phyloP scores from a whole-genome alignment of 2,797 vertebrate species.

The Rhodeus uyekii region DNA sequence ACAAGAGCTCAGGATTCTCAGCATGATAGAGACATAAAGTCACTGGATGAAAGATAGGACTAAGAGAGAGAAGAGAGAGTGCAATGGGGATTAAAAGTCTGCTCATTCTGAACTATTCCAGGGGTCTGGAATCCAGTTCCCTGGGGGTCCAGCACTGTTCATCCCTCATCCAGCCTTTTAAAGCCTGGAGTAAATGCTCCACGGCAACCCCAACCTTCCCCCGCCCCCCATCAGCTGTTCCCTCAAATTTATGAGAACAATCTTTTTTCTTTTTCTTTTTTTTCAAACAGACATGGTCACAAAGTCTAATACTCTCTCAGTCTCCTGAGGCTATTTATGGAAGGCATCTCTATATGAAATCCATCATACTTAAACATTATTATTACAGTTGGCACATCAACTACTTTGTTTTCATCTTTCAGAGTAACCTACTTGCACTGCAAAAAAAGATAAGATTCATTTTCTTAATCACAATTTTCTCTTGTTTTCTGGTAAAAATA shows the following conservation, averaged over 20 bases:
- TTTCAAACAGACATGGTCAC: constrained; percentile 42
- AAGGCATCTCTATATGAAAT: constrained; percentile 62
- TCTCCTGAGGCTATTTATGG: constrained; percentile 66
- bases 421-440: background rate
- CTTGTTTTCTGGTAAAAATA: background rate
- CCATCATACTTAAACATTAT: constrained; percentile 26
- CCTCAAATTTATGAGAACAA: constrained; percentile 73
- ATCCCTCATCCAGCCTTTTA: constrained; percentile 68
- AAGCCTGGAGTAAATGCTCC: constrained; percentile 63
- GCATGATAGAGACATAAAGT: constrained; percentile 37
- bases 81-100: constrained; percentile 74
- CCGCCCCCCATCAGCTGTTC: constrained; percentile 71
- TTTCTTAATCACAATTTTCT: background rate
- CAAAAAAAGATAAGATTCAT: background rate
- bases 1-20: constrained; percentile 51
- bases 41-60: constrained; percentile 49
- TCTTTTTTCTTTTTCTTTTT: constrained; percentile 67
- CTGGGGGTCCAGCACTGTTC: constrained; percentile 64
- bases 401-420: background rate
- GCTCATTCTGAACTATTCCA: constrained; percentile 84
- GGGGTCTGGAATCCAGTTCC: constrained; percentile 76
- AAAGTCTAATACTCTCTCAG: background rate
- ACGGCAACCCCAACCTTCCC: constrained; percentile 64
- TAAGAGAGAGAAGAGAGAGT: constrained; percentile 44
- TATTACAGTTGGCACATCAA: background rate